A percentile compares a stretch with the other conserved stretches of the same genome.
Evolutionary conservation across 2,113 vertebrate genomes (phyloP).

Genomic region (Onychostoma macrolepis): DNA sequence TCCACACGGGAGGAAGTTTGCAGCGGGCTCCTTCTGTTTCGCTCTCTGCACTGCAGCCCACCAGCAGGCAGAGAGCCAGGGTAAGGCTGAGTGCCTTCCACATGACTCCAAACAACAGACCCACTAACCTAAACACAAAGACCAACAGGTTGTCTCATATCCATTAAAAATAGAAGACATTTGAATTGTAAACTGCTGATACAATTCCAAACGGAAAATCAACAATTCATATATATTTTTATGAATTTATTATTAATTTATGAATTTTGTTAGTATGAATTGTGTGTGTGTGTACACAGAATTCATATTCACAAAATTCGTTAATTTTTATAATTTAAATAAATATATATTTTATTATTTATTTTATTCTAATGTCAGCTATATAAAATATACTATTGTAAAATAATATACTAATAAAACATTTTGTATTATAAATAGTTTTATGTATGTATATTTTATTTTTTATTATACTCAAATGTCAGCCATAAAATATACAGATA

Average conservation of each 20-base stretch:
- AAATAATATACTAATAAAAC: neutral
- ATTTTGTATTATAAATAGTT: neutral
- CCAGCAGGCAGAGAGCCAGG: slow-evolving; percentile 90
- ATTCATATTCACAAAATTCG: no score
- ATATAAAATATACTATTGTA: neutral
- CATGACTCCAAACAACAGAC: slow-evolving; percentile 75
- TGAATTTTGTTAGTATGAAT: no score
- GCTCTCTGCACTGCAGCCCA: slow-evolving; percentile 80
- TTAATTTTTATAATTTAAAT: no score
- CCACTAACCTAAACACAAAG: slow-evolving; percentile 66
- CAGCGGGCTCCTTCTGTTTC: slow-evolving; percentile 77
- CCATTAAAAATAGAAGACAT: neutral
- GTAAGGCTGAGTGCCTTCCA: slow-evolving; percentile 83
- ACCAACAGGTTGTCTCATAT: slow-evolving; percentile 39
- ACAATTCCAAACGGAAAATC: neutral
- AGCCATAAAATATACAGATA: neutral
- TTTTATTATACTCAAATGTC: neutral
- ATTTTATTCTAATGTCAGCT: neutral
- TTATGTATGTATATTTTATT: neutral
- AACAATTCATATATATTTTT: neutral
- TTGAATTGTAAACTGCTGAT: neutral
- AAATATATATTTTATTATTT: no score
- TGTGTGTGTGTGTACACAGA: no score
- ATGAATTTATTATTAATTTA: neutral
- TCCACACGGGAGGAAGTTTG: slow-evolving; percentile 82